phyloP scores from a whole-genome alignment of 37 sponge, comb jelly and placozoan genomes.

The Agelas oroides region DNA sequence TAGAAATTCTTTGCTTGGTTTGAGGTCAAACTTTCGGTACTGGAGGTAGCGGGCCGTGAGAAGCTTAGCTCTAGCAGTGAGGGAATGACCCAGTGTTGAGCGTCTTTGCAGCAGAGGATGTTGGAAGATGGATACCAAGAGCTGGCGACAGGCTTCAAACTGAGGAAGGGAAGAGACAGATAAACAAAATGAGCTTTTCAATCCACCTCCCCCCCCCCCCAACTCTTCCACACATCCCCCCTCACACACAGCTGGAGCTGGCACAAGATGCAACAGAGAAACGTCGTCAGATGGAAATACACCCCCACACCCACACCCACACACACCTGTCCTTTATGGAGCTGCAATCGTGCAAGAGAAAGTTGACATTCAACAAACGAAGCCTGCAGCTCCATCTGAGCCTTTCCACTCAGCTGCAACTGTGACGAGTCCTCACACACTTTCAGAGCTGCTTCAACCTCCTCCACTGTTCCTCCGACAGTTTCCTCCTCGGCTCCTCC shows the following conservation, averaged over 20 bases:
- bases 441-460: too few relatives aligned
- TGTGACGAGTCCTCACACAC: too few relatives aligned
- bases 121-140: conserved; percentile 2
- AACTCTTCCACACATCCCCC: too few relatives aligned
- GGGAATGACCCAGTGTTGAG: not conserved
- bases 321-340: conserved; percentile 28
- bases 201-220: too few relatives aligned
- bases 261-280: conserved; percentile 89
- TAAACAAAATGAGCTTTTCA: too few relatives aligned
- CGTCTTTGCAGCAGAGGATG: conserved; percentile 13
- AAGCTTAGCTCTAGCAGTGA: conserved; percentile 48
- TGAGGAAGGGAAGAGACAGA: not conserved
- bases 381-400: not conserved
- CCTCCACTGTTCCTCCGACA: too few relatives aligned
- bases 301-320: too few relatives aligned
- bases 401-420: not conserved
- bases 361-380: not conserved
- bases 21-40: not conserved
- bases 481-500: conserved; percentile 5
- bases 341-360: not conserved
- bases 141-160: conserved; percentile 2
- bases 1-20: not conserved
- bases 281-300: conserved; percentile 78
- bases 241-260: conserved; percentile 78
- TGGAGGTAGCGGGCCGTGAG: conserved; percentile 27